Conservation (phyloP, 1,140 invertebrate species). For the Aphis craccivora region DNA sequence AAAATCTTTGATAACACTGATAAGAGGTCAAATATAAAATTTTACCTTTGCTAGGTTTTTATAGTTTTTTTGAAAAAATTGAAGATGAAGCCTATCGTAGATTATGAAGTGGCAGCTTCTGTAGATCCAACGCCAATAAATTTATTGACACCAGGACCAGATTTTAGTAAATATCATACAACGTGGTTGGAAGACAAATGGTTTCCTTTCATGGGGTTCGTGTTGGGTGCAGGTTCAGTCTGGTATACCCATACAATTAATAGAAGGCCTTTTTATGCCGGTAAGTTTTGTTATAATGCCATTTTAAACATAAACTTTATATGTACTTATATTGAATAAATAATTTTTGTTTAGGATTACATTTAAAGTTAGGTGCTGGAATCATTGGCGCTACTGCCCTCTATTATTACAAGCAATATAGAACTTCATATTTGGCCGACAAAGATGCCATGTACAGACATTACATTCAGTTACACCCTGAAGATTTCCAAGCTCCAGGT, state of each 20-base stretch:
- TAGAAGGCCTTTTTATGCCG: constrained; percentile 9
- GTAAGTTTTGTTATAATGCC: neutral
- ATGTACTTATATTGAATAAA: neutral
- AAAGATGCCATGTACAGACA: constrained; percentile 73
- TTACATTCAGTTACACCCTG: constrained; percentile 75
- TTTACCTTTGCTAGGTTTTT: neutral
- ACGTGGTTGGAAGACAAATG: constrained; percentile 53
- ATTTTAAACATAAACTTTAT: neutral
- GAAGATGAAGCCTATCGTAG: constrained; percentile 40
- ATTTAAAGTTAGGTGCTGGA: neutral
- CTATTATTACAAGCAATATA: constrained; percentile 35
- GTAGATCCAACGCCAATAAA: constrained; percentile 28
- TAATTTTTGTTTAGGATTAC: constrained; percentile 30
- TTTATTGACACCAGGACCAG: neutral
- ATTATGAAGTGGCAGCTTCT: constrained; percentile 13
- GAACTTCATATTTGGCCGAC: constrained; percentile 66
- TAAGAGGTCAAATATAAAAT: constrained; percentile 12
- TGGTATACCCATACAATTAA: neutral
- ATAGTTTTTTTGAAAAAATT: neutral
- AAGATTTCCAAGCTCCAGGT: constrained; percentile 73
- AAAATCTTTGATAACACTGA: constrained; percentile 1
- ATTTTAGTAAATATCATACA: constrained; percentile 32
- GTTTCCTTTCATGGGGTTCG: constrained; percentile 48
- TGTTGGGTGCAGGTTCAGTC: neutral
- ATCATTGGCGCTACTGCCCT: neutral